These are phyloP conservation scores for Arenicola marina DNA, from an alignment of 2,888 invertebrate species.

Conservation along the genomic window DNA sequence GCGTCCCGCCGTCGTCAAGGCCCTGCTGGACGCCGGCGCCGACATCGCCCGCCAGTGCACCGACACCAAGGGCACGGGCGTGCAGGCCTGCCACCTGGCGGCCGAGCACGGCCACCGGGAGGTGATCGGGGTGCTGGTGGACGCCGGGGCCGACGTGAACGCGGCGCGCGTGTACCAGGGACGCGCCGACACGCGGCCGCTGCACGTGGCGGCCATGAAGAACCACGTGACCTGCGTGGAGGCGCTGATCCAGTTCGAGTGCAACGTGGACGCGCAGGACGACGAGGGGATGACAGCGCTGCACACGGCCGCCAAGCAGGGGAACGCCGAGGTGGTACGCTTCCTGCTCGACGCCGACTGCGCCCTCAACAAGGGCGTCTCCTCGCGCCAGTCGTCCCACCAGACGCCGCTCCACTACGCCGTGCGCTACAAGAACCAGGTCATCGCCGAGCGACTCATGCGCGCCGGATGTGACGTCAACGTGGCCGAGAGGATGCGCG, in stretches of 20 bases:
- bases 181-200: conserved; percentile 18
- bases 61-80: conserved; percentile 18
- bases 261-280: conserved; percentile 27
- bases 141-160: conserved; percentile 19
- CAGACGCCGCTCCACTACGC: conserved; percentile 34
- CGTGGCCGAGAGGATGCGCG: conserved; percentile 18
- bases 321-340: conserved; percentile 15
- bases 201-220: conserved; percentile 31
- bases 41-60: conserved; percentile 13
- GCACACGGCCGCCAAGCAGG: conserved; percentile 28
- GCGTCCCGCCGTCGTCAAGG: conserved; percentile 13
- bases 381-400: conserved; percentile 21
- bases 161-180: conserved; percentile 13
- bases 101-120: conserved; percentile 21
- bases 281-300: conserved; percentile 26
- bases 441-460: conserved; percentile 24
- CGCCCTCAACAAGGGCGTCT: conserved; percentile 22
- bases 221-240: conserved; percentile 16
- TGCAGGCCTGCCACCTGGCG: conserved; percentile 23
- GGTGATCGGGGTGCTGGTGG: conserved; percentile 14
- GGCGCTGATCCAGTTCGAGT: conserved; percentile 14
- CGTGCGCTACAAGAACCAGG: conserved; percentile 22
- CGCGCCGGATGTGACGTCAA: conserved; percentile 28
- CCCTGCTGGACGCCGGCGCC: conserved; percentile 18
- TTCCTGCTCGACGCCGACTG: conserved; percentile 16